Conservation (phyloP, 2,888 invertebrate genomes). For the Beris chalybata region DNA sequence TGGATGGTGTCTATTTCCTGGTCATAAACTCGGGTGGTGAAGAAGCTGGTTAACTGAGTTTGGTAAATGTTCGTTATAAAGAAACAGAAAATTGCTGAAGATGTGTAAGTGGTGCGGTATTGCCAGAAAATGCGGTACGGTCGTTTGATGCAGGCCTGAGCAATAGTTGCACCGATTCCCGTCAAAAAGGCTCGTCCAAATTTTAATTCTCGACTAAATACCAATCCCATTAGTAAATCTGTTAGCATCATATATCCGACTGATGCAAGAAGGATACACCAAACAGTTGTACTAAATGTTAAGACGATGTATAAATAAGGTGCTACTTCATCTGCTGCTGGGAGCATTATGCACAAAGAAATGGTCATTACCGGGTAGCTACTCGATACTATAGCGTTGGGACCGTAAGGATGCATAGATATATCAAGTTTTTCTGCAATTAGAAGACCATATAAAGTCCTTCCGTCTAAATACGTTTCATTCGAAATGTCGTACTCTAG, state of each 20-base stretch:
- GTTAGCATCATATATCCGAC: background rate
- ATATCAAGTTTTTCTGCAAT: background rate
- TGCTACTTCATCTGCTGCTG: background rate
- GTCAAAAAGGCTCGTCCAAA: background rate
- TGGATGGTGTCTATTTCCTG: constrained; percentile 3
- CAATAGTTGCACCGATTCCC: background rate
- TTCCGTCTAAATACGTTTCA: background rate
- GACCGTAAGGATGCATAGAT: background rate
- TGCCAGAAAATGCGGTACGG: background rate
- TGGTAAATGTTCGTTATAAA: constrained; percentile 14
- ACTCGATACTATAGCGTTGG: background rate
- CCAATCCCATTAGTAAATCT: no score
- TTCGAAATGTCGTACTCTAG: background rate
- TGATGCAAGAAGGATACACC: background rate
- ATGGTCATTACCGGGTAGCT: background rate
- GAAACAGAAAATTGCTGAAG: background rate
- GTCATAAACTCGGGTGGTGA: constrained; percentile 7
- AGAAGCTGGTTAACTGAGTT: constrained; percentile 7
- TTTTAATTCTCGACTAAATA: background rate
- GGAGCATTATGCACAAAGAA: background rate
- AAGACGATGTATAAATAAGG: constrained; percentile 1
- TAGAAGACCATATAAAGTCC: background rate
- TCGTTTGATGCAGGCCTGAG: no score
- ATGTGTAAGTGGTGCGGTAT: background rate
- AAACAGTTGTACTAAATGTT: background rate